A percentile compares a stretch with the other conserved stretches of the same genome.
These are phyloP conservation scores for Lates japonicus DNA, from an alignment of 2,797 vertebrate species.

Conservation along the genomic window DNA sequence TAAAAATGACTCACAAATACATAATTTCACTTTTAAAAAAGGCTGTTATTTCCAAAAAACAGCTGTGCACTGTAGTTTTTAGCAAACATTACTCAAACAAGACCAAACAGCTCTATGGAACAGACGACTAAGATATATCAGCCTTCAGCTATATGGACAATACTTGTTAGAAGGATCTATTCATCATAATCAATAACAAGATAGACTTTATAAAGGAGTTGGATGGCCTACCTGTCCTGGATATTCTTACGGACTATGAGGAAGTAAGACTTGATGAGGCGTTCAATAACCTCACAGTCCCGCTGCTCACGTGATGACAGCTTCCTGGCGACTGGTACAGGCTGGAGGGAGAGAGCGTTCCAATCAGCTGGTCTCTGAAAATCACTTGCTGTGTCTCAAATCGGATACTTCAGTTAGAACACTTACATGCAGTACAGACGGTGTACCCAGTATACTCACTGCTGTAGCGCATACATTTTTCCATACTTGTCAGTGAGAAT, in stretches of 20 bases:
- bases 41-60: constrained; percentile 48
- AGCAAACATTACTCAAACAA: neutral
- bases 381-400: neutral
- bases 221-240: constrained; percentile 94
- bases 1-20: no score
- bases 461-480: no score
- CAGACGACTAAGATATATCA: neutral
- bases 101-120: neutral
- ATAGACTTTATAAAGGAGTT: neutral
- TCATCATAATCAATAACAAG: neutral
- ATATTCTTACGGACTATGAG: constrained; percentile 99
- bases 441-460: no score
- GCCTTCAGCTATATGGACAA: neutral
- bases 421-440: no score
- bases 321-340: constrained; percentile 96
- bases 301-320: constrained; percentile 97
- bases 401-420: no score
- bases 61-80: neutral
- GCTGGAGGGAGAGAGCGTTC: constrained; percentile 78
- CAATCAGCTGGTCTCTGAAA: neutral
- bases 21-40: no score
- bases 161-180: no score
- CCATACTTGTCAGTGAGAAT: no score
- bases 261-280: constrained; percentile 99
- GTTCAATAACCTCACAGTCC: constrained; percentile 98